These are phyloP conservation scores for Nyleta sp. DNA, from an alignment of 2,888 invertebrate species.

Conservation along the genomic window DNA sequence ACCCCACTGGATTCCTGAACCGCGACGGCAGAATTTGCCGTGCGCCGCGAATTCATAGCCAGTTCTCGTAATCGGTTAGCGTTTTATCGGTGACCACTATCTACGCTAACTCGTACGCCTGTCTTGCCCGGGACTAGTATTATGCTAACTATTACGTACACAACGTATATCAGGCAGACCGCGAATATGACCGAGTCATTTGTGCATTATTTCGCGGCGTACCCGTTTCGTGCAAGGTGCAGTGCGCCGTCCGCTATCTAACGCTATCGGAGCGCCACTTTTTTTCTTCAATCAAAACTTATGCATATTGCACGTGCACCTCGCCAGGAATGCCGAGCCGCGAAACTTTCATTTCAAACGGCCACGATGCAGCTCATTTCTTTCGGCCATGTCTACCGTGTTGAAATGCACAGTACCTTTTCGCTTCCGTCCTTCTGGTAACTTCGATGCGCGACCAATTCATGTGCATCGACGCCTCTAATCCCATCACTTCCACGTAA, in stretches of 20 bases:
- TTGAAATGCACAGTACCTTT: too few relatives aligned
- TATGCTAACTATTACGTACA: slow-evolving; percentile 56
- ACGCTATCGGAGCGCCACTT: slow-evolving; percentile 14
- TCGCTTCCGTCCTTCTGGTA: too few relatives aligned
- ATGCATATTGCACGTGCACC: slow-evolving; percentile 15
- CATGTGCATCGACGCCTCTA: neutral
- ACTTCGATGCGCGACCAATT: slow-evolving; percentile 9
- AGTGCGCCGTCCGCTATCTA: slow-evolving; percentile 26
- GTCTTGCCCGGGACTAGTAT: slow-evolving; percentile 31
- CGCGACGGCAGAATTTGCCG: too few relatives aligned
- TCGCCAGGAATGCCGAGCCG: slow-evolving; percentile 6
- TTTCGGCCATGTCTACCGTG: too few relatives aligned
- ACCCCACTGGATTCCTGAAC: too few relatives aligned
- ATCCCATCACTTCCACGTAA: too few relatives aligned
- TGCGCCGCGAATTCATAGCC: too few relatives aligned
- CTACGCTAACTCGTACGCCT: slow-evolving; percentile 31
- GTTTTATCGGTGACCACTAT: slow-evolving; percentile 45
- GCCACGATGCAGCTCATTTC: neutral
- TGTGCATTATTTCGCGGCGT: slow-evolving; percentile 46
- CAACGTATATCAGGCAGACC: slow-evolving; percentile 44
- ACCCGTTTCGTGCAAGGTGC: slow-evolving; percentile 43
- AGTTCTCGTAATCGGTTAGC: slow-evolving; percentile 23
- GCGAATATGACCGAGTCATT: slow-evolving; percentile 49
- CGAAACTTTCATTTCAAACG: slow-evolving; percentile 13
- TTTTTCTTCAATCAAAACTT: slow-evolving; percentile 21